Conservation (phyloP, 1,140 invertebrate species). For the Drosophila sp. region DNA sequence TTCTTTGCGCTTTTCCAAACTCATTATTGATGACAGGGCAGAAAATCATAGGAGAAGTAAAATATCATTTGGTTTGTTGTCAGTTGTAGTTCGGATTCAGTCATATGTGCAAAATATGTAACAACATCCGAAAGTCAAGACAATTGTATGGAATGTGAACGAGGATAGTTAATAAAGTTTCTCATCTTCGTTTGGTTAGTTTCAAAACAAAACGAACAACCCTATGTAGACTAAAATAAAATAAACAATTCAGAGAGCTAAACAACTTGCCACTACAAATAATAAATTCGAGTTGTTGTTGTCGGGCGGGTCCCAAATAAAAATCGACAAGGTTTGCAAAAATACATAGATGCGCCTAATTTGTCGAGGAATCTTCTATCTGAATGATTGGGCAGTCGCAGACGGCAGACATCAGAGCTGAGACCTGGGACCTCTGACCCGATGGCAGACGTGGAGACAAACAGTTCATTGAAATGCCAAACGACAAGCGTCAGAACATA, state of each 20-base stretch:
- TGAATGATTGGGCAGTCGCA: constrained; percentile 15
- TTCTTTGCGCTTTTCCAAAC: constrained; percentile 20
- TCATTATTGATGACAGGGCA: constrained; percentile 70
- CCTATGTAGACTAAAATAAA: constrained; percentile 6
- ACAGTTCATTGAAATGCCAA: constrained; percentile 74
- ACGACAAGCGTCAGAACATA: constrained; percentile 27
- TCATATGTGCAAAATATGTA: constrained; percentile 51
- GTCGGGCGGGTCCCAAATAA: constrained; percentile 54
- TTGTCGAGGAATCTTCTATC: constrained; percentile 44
- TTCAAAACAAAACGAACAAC: too few relatives aligned
- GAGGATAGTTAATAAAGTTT: constrained; percentile 28
- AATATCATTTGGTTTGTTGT: constrained; percentile 62
- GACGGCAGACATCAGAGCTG: constrained; percentile 13
- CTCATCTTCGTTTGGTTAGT: neutral
- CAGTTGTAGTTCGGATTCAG: constrained; percentile 60
- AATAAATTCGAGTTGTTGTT: constrained; percentile 66
- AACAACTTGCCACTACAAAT: constrained; percentile 68
- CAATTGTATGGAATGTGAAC: constrained; percentile 39
- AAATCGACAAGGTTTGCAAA: constrained; percentile 77
- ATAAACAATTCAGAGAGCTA: constrained; percentile 46
- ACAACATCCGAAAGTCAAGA: constrained; percentile 51
- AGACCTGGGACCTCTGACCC: neutral
- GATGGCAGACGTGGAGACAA: constrained; percentile 20
- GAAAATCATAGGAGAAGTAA: constrained; percentile 55
- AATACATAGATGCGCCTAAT: constrained; percentile 65